Evolutionary conservation across 2,113 vertebrate genomes (phyloP).

Genomic region (Acanthisitta chloris): DNA sequence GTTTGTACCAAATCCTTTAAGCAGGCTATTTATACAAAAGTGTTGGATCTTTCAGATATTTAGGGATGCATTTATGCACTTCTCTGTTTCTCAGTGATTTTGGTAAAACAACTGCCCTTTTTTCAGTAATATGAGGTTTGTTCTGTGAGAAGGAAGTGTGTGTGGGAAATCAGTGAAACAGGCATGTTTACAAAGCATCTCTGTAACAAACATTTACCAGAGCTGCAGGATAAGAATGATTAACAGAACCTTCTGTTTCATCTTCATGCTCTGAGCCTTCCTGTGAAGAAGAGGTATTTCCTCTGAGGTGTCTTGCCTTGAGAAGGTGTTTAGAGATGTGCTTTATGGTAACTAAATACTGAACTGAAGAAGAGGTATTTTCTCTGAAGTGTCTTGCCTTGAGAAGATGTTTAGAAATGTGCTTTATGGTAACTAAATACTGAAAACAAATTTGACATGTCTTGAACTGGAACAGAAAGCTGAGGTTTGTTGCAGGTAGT

Average conservation of each 20-base stretch:
- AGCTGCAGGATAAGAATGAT: background rate
- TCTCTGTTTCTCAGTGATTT: rapidly evolving
- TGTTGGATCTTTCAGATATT: background rate
- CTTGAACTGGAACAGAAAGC: background rate
- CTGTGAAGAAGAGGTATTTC: background rate
- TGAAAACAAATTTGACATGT: background rate
- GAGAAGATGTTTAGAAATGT: background rate
- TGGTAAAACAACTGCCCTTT: background rate
- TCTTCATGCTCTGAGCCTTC: background rate
- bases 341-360: background rate
- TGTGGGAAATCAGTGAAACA: background rate
- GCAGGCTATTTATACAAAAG: background rate
- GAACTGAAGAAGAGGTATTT: background rate
- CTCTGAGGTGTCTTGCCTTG: background rate
- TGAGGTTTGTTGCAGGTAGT: background rate
- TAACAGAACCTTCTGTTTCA: background rate
- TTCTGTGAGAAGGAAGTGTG: background rate
- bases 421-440: background rate
- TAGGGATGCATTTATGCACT: rapidly evolving
- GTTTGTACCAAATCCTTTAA: background rate
- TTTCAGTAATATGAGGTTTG: background rate
- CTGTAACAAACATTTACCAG: background rate
- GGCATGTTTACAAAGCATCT: background rate
- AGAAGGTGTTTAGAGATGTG: background rate
- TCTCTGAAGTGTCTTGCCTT: background rate